Percentiles rank a stretch among this genome's conserved stretches.
These are phyloP conservation scores for Leucophenga montana DNA, from an alignment of 2,888 invertebrate genomes.

Conservation along the genomic window DNA sequence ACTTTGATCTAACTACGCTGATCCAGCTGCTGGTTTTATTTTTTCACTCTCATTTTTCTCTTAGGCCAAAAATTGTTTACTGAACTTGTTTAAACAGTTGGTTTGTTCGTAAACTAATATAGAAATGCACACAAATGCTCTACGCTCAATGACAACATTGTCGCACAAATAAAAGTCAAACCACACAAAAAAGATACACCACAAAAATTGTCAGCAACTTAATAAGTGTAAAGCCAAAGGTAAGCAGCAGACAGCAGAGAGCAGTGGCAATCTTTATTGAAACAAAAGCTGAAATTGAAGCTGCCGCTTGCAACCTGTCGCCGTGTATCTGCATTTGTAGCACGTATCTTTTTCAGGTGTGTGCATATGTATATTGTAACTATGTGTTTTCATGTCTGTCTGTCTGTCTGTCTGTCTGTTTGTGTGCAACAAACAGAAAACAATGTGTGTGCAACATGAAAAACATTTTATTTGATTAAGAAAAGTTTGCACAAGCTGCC, in stretches of 20 bases:
- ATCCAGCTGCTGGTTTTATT: neutral
- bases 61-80: neutral
- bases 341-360: conserved; percentile 38
- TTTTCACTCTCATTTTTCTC: no score
- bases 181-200: neutral
- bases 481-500: conserved; percentile 53
- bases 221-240: neutral
- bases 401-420: conserved; percentile 20
- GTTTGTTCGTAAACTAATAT: neutral
- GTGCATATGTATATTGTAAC: conserved; percentile 9
- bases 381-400: neutral
- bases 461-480: conserved; percentile 64
- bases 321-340: no score
- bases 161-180: conserved; percentile 17
- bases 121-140: no score
- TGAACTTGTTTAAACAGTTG: conserved; percentile 20
- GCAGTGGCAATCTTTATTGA: neutral
- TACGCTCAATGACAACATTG: neutral
- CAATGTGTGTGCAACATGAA: conserved; percentile 41
- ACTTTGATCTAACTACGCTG: no score
- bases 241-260: neutral
- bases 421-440: conserved; percentile 23
- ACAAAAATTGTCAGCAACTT: neutral
- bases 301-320: conserved; percentile 3
- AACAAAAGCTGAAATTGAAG: conserved; percentile 15